phyloP scores from a whole-genome alignment of 2,888 invertebrate species.

The Tenthredo livida region DNA sequence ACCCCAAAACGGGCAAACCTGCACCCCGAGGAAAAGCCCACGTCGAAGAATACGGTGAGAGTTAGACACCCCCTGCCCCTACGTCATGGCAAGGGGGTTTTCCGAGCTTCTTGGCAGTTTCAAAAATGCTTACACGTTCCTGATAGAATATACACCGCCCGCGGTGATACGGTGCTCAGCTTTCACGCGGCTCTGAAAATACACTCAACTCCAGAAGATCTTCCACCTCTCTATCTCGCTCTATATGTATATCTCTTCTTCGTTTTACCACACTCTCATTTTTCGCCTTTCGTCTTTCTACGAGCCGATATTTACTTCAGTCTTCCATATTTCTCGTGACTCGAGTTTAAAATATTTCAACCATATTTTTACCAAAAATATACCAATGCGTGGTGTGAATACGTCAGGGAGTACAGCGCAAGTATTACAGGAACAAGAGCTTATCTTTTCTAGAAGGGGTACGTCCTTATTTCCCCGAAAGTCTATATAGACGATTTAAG shows the following conservation, averaged over 20 bases:
- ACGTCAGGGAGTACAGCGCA: conserved; percentile 48
- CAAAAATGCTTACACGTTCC: conserved; percentile 29
- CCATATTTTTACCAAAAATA: neutral
- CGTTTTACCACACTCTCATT: neutral
- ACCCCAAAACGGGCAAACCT: neutral
- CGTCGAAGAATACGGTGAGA: neutral
- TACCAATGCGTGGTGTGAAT: neutral
- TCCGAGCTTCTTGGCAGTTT: conserved; percentile 24
- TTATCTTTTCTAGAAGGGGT: too few relatives aligned
- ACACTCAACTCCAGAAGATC: conserved; percentile 29
- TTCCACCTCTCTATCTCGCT: neutral
- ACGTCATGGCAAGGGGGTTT: neutral
- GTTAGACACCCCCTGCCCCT: neutral
- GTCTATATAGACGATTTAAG: too few relatives aligned
- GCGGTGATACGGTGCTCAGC: conserved; percentile 34
- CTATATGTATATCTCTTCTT: neutral
- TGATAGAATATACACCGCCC: conserved; percentile 43
- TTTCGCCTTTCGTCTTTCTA: neutral
- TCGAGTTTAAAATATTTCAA: conserved; percentile 32
- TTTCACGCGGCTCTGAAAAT: conserved; percentile 29
- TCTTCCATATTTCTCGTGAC: conserved; percentile 21
- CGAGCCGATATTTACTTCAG: conserved; percentile 28
- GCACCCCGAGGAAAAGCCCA: too few relatives aligned
- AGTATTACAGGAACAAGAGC: neutral
- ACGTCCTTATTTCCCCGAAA: too few relatives aligned